These are phyloP conservation scores for Sebastes matsubarae DNA, from an alignment of 2,797 vertebrate genomes.

Conservation along the genomic window DNA sequence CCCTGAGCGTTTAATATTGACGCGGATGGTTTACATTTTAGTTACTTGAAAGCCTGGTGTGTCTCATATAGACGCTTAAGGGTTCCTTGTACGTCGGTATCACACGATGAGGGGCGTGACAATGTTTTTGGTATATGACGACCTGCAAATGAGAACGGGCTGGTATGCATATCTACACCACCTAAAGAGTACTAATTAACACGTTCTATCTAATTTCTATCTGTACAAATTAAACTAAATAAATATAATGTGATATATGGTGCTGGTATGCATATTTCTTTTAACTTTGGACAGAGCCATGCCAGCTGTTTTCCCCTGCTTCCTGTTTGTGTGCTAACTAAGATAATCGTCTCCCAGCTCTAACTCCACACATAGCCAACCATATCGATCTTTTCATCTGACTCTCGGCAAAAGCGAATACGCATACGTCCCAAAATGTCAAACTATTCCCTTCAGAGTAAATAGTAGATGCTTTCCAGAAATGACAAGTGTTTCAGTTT, in stretches of 20 bases:
- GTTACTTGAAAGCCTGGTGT: too few species aligned
- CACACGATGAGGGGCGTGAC: too few species aligned
- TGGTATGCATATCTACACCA: not conserved
- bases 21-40: too few species aligned
- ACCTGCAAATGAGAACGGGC: too few species aligned
- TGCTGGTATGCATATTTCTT: not conserved
- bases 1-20: not conserved
- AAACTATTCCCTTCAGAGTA: constrained; percentile 19
- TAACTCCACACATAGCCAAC: not conserved
- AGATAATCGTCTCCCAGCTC: not conserved
- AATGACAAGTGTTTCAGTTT: constrained; percentile 36
- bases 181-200: not conserved
- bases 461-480: constrained; percentile 16
- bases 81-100: too few species aligned
- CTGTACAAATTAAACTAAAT: not conserved
- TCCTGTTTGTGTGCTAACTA: not conserved
- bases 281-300: too few species aligned
- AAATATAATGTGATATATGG: not conserved
- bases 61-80: too few species aligned
- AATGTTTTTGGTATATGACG: too few species aligned
- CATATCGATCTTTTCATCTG: not conserved
- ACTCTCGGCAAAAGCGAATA: not conserved
- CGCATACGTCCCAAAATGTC: constrained; percentile 11
- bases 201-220: not conserved
- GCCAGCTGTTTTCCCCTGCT: not conserved